phyloP scores from a whole-genome alignment of 2,797 vertebrate species.

The Cossypha dichroa region DNA sequence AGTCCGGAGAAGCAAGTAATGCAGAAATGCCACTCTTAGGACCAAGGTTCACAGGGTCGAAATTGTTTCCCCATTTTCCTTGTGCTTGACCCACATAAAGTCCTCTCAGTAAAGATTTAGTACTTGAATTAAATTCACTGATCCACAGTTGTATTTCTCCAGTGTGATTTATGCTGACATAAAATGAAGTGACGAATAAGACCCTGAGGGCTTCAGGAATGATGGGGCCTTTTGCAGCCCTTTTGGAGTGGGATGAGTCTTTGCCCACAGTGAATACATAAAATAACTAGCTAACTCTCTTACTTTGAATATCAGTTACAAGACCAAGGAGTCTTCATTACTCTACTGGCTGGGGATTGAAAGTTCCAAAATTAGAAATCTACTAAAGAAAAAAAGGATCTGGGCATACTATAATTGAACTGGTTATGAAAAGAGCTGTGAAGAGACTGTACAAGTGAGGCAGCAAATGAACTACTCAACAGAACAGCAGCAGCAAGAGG shows the following conservation, averaged over 20 bases:
- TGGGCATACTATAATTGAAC: conserved; percentile 52
- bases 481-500: conserved; percentile 46
- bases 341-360: conserved; percentile 34
- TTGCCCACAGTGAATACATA: conserved; percentile 43
- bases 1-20: neutral
- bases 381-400: conserved; percentile 21
- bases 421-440: conserved; percentile 55
- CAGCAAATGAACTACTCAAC: conserved; percentile 19
- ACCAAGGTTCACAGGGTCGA: neutral
- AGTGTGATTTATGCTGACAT: conserved; percentile 31
- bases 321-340: conserved; percentile 41
- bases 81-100: conserved; percentile 58
- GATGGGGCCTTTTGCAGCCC: conserved; percentile 27
- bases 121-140: conserved; percentile 47
- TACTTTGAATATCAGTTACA: conserved; percentile 49
- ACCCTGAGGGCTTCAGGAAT: conserved; percentile 43
- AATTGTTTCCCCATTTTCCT: neutral
- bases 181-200: conserved; percentile 35
- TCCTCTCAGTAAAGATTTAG: conserved; percentile 21
- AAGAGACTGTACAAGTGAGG: conserved; percentile 40
- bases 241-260: conserved; percentile 27
- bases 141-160: conserved; percentile 28
- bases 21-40: neutral
- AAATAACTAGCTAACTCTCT: conserved; percentile 60
- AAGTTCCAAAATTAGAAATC: conserved; percentile 42